phyloP scores from a whole-genome alignment of 2,797 vertebrate species.

The Sternotherus odoratus region DNA sequence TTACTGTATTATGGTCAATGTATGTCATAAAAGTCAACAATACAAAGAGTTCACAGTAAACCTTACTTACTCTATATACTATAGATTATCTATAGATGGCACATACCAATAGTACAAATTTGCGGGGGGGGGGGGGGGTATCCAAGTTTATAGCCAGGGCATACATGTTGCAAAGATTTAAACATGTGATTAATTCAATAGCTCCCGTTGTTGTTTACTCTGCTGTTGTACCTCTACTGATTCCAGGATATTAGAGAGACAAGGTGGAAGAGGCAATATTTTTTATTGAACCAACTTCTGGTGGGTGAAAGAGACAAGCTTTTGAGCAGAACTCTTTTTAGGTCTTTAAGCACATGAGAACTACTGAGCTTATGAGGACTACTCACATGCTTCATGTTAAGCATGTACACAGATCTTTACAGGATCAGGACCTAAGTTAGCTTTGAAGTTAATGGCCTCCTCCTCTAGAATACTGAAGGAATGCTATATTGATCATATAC shows the following conservation, averaged over 20 bases:
- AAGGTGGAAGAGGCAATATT: neutral
- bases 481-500: neutral
- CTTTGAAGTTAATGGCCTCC: neutral
- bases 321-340: neutral
- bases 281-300: neutral
- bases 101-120: neutral
- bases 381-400: neutral
- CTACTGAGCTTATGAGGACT: neutral
- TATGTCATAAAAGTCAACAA: fast-evolving
- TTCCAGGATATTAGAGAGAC: neutral
- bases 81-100: neutral
- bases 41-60: neutral
- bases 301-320: neutral
- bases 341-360: neutral
- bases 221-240: neutral
- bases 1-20: fast-evolving
- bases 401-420: neutral
- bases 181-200: neutral
- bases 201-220: neutral
- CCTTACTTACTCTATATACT: neutral
- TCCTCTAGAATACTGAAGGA: neutral
- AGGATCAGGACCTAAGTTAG: neutral
- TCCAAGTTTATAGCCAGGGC: neutral
- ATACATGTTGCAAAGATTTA: neutral
- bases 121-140: too few relatives aligned